Conservation (phyloP, 2,113 vertebrate genomes). For the Gavialis gangeticus region DNA sequence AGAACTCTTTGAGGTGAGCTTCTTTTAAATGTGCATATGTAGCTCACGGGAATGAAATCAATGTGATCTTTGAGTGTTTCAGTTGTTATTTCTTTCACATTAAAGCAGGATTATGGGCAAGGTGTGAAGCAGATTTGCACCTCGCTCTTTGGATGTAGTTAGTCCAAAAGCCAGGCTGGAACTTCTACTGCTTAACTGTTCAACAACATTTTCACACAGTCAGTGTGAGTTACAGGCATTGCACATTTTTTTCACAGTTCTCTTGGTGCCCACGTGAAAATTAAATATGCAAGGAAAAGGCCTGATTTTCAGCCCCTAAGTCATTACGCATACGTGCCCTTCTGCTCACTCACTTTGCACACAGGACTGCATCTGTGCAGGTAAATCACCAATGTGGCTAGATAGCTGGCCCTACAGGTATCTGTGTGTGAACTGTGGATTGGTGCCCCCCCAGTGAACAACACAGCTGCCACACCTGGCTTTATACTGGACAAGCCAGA, state of each 20-base stretch:
- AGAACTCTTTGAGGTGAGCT: slow-evolving; percentile 39
- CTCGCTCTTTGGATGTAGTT: slow-evolving; percentile 38
- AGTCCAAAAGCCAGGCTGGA: slow-evolving; percentile 2
- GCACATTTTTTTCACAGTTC: slow-evolving; percentile 24
- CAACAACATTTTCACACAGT: slow-evolving; percentile 12
- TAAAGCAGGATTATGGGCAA: slow-evolving; percentile 24
- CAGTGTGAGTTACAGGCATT: slow-evolving; percentile 63
- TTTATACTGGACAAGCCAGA: neutral
- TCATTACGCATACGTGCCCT: neutral
- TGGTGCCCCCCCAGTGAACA: neutral
- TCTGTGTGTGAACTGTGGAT: neutral
- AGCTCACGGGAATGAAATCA: neutral
- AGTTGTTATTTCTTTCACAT: slow-evolving; percentile 37
- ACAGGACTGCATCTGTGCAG: neutral
- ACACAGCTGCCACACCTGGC: neutral
- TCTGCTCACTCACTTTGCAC: slow-evolving; percentile 62
- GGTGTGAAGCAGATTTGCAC: slow-evolving; percentile 49
- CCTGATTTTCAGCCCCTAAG: slow-evolving; percentile 21
- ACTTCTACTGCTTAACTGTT: slow-evolving; percentile 14
- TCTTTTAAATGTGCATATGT: slow-evolving; percentile 3
- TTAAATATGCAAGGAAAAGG: slow-evolving; percentile 24
- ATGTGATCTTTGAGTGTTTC: neutral
- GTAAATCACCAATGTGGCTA: neutral
- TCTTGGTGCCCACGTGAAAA: slow-evolving; percentile 32
- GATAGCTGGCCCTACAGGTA: neutral